These are phyloP conservation scores for Drosophila robusta DNA, from an alignment of 2,888 invertebrate species.

Conservation along the genomic window DNA sequence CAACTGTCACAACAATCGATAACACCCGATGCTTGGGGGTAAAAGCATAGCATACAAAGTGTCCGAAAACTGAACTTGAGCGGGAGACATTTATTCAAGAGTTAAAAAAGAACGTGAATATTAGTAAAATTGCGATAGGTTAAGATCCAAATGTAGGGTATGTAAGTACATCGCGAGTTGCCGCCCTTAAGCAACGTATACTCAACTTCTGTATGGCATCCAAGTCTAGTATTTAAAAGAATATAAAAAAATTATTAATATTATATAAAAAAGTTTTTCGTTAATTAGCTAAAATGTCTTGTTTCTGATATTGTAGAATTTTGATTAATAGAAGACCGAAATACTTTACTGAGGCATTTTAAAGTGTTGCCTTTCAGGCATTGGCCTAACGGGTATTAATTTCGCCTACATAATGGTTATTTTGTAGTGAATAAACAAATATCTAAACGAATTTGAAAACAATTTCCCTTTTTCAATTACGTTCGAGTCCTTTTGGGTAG, in stretches of 20 bases:
- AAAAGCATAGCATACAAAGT: constrained; percentile 13
- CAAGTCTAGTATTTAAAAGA: too few relatives aligned
- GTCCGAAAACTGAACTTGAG: not conserved
- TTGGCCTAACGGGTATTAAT: not conserved
- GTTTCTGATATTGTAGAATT: too few relatives aligned
- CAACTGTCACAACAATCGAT: constrained; percentile 60
- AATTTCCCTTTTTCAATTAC: constrained; percentile 28
- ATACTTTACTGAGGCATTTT: too few relatives aligned
- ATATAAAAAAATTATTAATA: too few relatives aligned
- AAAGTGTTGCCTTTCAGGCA: constrained; percentile 1
- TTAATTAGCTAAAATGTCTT: not conserved
- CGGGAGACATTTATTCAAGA: not conserved
- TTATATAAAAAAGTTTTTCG: too few relatives aligned
- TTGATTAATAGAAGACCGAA: too few relatives aligned
- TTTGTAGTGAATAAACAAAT: constrained; percentile 49
- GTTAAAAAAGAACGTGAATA: not conserved
- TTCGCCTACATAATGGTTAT: constrained; percentile 17
- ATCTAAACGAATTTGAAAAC: constrained; percentile 26
- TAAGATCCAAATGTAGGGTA: too few relatives aligned
- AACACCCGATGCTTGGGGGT: constrained; percentile 16
- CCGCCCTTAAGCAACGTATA: too few relatives aligned
- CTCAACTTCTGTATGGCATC: too few relatives aligned
- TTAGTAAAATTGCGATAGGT: too few relatives aligned
- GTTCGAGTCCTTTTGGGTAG: constrained; percentile 1
- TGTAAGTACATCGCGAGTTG: too few relatives aligned